phyloP scores from a whole-genome alignment of 2,888 invertebrate species.

The Cephalotes varians region DNA sequence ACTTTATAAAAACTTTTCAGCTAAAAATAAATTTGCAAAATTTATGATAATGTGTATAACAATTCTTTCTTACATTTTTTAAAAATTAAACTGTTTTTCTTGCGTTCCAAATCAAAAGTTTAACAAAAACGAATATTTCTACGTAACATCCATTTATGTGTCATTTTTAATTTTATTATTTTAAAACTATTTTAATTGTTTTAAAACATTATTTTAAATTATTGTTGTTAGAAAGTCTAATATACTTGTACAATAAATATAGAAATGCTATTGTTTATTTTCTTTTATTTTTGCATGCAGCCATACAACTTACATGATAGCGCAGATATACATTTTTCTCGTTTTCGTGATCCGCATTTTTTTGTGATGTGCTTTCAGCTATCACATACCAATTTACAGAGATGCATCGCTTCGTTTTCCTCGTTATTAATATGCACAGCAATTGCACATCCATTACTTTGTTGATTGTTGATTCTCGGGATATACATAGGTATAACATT shows the following conservation, averaged over 20 bases:
- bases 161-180: neutral
- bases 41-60: neutral
- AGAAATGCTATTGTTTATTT: neutral
- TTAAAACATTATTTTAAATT: neutral
- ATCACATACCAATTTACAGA: constrained; percentile 14
- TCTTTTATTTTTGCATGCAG: neutral
- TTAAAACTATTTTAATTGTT: too few species aligned
- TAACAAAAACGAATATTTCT: neutral
- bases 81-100: neutral
- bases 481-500: neutral
- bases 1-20: neutral
- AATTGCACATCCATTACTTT: constrained; percentile 8
- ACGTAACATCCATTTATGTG: neutral
- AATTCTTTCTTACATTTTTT: neutral
- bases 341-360: neutral
- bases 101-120: neutral
- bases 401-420: neutral
- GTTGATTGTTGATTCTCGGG: constrained; percentile 15
- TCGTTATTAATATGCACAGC: constrained; percentile 13
- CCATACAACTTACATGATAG: neutral
- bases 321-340: neutral
- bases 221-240: neutral
- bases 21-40: neutral
- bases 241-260: neutral
- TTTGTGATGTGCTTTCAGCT: neutral